phyloP scores from a whole-genome alignment of 1,140 invertebrate genomes.

The Colletes latitarsis region DNA sequence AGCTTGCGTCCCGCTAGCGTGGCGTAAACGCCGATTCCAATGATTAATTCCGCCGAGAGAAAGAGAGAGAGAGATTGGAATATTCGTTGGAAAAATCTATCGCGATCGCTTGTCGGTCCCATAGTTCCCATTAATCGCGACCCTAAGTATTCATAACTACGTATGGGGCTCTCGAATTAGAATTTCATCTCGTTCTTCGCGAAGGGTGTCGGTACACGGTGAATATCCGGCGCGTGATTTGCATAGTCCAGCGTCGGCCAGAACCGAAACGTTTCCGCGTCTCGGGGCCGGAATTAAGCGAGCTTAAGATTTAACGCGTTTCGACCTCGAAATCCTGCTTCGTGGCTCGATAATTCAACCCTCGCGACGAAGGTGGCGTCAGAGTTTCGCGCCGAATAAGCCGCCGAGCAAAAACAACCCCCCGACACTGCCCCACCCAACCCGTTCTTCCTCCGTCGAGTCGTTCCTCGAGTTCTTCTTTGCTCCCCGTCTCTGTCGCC shows the following conservation, averaged over 20 bases:
- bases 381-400: slow-evolving; percentile 61
- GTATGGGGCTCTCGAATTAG: background rate
- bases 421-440: slow-evolving; percentile 31
- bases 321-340: slow-evolving; percentile 50
- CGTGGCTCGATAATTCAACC: slow-evolving; percentile 60
- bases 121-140: background rate
- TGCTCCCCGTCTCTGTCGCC: background rate
- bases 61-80: too few species aligned
- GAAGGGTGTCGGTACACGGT: background rate
- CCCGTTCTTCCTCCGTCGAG: background rate
- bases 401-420: slow-evolving; percentile 58
- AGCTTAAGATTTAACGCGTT: slow-evolving; percentile 63
- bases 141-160: background rate
- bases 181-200: slow-evolving; percentile 31
- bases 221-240: slow-evolving; percentile 50
- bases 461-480: slow-evolving; percentile 12
- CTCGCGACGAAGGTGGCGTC: slow-evolving; percentile 53
- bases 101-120: too few species aligned
- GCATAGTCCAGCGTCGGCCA: slow-evolving; percentile 41
- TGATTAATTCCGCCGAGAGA: background rate
- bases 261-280: slow-evolving; percentile 33
- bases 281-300: slow-evolving; percentile 53
- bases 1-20: background rate
- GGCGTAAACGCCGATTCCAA: background rate
- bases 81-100: too few species aligned